Conservation (phyloP, 2,797 vertebrate genomes). For the Micromesistius poutassou region DNA sequence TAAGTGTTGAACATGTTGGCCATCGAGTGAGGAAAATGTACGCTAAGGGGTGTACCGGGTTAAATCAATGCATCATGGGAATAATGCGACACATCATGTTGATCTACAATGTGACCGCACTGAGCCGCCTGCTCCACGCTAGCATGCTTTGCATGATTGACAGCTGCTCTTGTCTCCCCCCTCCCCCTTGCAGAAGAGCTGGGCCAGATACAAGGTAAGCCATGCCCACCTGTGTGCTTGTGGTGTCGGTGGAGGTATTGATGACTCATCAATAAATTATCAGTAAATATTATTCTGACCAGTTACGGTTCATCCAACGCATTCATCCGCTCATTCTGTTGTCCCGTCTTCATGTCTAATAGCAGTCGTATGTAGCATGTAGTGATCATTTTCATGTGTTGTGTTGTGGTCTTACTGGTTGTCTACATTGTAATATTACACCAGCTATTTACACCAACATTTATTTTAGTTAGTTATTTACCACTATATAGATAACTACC, state of each 20-base stretch:
- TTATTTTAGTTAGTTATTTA: not conserved
- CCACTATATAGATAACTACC: not conserved
- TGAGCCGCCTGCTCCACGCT: conserved; percentile 17
- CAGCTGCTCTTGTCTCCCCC: conserved; percentile 73
- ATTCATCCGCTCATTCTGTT: not conserved
- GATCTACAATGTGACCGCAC: conserved; percentile 24
- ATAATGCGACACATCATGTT: not conserved
- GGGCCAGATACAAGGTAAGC: conserved; percentile 77
- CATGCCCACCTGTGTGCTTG: conserved; percentile 40
- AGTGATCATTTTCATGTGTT: not conserved
- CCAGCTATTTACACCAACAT: not conserved
- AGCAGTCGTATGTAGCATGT: not conserved
- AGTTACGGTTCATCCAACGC: not conserved
- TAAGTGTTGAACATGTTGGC: not conserved
- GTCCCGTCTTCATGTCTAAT: not conserved
- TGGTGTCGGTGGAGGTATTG: conserved; percentile 56
- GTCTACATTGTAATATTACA: not conserved
- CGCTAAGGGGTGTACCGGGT: not conserved
- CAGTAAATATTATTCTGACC: not conserved
- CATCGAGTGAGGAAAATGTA: not conserved
- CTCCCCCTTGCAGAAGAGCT: conserved; percentile 71
- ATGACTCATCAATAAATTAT: conserved; percentile 1
- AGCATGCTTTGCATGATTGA: conserved; percentile 78
- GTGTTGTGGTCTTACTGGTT: not conserved
- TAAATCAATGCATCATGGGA: not conserved